phyloP scores from a whole-genome alignment of 2,797 vertebrate genomes.

The Ibycter americanus region DNA sequence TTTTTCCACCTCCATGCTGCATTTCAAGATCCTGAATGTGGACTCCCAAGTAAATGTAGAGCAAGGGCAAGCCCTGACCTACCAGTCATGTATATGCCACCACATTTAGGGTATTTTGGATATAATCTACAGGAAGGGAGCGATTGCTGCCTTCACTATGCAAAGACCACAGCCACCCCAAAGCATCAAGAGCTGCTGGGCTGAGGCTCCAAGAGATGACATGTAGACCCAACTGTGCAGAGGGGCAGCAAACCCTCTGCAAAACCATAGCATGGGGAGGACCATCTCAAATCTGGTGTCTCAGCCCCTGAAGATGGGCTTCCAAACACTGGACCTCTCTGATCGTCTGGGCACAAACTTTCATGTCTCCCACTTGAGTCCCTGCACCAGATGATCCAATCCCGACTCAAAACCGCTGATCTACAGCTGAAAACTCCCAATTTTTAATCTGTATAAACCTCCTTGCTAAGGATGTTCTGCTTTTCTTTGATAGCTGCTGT shows the following conservation, averaged over 20 bases:
- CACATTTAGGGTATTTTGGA: neutral
- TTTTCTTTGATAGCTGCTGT: neutral
- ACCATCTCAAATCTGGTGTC: neutral
- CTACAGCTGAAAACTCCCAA: neutral
- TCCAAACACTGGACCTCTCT: neutral
- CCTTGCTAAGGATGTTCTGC: neutral
- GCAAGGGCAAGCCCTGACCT: neutral
- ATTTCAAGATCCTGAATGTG: neutral
- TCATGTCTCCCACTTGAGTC: neutral
- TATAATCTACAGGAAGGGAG: neutral
- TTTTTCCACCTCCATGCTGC: neutral
- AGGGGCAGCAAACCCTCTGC: neutral
- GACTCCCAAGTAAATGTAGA: neutral
- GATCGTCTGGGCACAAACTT: neutral
- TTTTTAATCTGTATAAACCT: slow-evolving; percentile 17
- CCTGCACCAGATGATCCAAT: neutral
- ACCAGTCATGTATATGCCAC: fast-evolving
- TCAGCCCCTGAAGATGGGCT: neutral
- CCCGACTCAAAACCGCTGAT: neutral
- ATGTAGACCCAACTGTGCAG: neutral
- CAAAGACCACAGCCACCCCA: neutral
- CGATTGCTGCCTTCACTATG: neutral
- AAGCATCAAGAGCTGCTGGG: neutral
- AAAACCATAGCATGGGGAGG: neutral
- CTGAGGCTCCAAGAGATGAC: neutral